phyloP scores from a whole-genome alignment of 2,888 invertebrate genomes.

The Euspilapteryx auroguttella region DNA sequence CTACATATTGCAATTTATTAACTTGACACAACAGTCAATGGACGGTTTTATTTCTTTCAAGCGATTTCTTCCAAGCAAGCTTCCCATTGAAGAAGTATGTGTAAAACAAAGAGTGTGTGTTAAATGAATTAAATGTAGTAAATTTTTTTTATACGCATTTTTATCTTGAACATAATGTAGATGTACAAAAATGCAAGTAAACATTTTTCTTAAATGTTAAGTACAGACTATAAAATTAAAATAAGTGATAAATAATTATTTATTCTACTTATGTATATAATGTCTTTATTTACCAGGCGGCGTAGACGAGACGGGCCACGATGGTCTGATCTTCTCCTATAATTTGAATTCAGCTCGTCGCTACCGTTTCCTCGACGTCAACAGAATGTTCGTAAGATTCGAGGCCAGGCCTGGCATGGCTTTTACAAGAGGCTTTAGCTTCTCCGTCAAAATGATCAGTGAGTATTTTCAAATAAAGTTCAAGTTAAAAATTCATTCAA shows the following conservation, averaged over 20 bases:
- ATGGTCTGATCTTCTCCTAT: slow-evolving; percentile 35
- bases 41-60: no score
- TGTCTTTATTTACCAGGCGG: slow-evolving; percentile 18
- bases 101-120: no score
- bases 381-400: slow-evolving; percentile 35
- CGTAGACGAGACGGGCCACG: slow-evolving; percentile 17
- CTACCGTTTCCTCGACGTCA: slow-evolving; percentile 31
- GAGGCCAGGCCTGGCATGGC: slow-evolving; percentile 14
- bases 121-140: no score
- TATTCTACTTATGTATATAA: background rate
- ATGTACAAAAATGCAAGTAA: no score
- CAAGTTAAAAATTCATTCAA: background rate
- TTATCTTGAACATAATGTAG: no score
- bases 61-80: no score
- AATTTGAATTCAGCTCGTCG: slow-evolving; percentile 16
- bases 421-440: slow-evolving; percentile 22
- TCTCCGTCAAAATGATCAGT: slow-evolving; percentile 34
- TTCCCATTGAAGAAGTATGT: no score
- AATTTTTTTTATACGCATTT: no score
- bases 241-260: background rate
- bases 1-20: no score
- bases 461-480: slow-evolving; percentile 12
- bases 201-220: no score
- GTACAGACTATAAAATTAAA: background rate
- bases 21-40: no score